Percentiles rank a stretch among this genome's conserved stretches.
phyloP scores from a whole-genome alignment of 2,797 vertebrate species.

The Dendrocincla tyrannina region DNA sequence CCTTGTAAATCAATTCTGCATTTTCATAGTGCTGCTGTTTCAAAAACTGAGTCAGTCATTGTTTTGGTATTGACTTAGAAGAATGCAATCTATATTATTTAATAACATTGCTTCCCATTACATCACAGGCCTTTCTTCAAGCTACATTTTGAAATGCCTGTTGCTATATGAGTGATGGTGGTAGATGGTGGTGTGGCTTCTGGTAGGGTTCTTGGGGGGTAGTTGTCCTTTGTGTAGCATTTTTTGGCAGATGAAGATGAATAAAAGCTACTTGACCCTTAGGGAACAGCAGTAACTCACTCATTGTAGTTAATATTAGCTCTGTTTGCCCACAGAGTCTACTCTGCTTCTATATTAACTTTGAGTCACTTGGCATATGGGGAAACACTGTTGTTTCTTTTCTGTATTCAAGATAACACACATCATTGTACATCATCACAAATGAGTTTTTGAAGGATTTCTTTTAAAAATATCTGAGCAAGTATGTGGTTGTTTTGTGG shows the following conservation, averaged over 20 bases:
- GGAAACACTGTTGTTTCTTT: not conserved
- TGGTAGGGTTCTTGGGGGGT: not conserved
- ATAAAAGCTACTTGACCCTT: slow-evolving; percentile 1
- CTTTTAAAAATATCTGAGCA: not conserved
- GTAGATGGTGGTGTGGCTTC: not conserved
- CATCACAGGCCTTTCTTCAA: slow-evolving; percentile 28
- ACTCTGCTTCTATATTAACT: not conserved
- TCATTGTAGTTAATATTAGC: not conserved
- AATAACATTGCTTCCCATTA: not conserved
- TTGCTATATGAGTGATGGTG: not conserved
- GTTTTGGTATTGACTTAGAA: slow-evolving; percentile 36
- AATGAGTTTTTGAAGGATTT: not conserved
- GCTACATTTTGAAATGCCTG: not conserved
- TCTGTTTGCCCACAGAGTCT: not conserved
- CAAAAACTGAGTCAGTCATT: not conserved
- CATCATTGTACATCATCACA: not conserved
- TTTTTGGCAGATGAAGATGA: slow-evolving; percentile 9
- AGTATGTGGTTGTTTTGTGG: not conserved
- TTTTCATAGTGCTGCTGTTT: slow-evolving; percentile 5
- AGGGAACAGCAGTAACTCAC: not conserved
- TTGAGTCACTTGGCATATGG: not conserved
- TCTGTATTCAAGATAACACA: not conserved
- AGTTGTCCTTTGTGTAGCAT: not conserved
- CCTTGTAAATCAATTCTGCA: slow-evolving; percentile 23
- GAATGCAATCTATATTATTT: slow-evolving; percentile 29